Evolutionary conservation across 2,113 vertebrate species (phyloP).

Genomic region (Chroicocephalus ridibundus): DNA sequence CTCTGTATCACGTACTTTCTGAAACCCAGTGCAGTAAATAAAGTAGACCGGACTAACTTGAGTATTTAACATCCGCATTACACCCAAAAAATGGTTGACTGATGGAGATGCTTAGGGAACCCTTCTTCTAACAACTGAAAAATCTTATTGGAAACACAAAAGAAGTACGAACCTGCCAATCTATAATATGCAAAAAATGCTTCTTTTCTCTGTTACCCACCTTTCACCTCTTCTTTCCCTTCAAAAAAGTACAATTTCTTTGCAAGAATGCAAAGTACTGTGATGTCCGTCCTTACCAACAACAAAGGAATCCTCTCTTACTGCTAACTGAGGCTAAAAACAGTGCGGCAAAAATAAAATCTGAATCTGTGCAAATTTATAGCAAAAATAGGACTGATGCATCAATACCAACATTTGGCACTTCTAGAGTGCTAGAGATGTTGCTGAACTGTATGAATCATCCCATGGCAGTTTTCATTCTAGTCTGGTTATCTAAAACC

Average conservation of each 20-base stretch:
- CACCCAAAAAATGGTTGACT: not conserved
- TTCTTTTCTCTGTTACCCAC: not conserved
- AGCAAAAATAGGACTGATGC: not conserved
- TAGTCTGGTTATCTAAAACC: not conserved
- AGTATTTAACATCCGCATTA: not conserved
- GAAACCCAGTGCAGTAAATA: not conserved
- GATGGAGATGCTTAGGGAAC: not conserved
- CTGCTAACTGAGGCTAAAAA: not conserved
- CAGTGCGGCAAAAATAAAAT: not conserved
- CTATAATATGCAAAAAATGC: not conserved
- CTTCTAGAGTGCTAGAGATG: not conserved
- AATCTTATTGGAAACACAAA: not conserved
- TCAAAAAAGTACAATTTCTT: not conserved
- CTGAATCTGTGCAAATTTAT: not conserved
- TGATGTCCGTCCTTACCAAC: not conserved
- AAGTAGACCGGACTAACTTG: not conserved
- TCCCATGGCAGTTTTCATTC: not conserved
- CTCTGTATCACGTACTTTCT: not conserved
- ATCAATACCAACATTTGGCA: not conserved
- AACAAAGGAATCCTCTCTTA: not conserved
- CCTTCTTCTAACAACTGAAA: slow-evolving; percentile 5
- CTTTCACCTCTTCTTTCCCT: not conserved
- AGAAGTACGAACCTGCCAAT: not conserved
- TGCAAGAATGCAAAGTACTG: not conserved
- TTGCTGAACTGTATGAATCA: not conserved